Conservation (phyloP, 1,140 invertebrate genomes). For the Anadara kagoshimensis region DNA sequence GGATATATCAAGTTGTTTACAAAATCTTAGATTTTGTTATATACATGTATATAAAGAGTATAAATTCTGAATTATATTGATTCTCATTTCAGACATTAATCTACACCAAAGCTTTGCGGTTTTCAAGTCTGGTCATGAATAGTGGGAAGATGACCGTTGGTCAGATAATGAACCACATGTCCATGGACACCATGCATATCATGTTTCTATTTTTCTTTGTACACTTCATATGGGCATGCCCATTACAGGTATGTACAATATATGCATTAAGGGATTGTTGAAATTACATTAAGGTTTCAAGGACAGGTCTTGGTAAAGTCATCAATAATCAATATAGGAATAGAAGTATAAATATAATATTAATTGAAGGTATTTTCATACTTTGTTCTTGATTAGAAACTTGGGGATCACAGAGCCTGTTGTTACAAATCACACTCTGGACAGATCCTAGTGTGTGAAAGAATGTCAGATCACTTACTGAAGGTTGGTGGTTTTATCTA, state of each 20-base stretch:
- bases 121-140: slow-evolving; percentile 64
- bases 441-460: no score
- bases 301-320: not conserved
- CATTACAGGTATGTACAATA: slow-evolving; percentile 81
- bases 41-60: not conserved
- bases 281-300: not conserved
- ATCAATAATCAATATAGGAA: not conserved
- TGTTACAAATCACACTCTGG: no score
- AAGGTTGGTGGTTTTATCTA: no score
- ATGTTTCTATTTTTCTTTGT: slow-evolving; percentile 89
- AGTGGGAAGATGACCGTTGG: slow-evolving; percentile 75
- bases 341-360: not conserved
- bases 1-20: no score
- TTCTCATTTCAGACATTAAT: slow-evolving; percentile 78
- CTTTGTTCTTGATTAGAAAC: not conserved
- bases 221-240: slow-evolving; percentile 90
- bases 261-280: not conserved
- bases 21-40: not conserved
- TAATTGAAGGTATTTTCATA: not conserved
- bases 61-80: not conserved
- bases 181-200: slow-evolving; percentile 87
- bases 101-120: slow-evolving; percentile 77
- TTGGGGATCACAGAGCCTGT: no score
- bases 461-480: no score
- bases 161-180: slow-evolving; percentile 84